Percentiles rank a stretch among this genome's conserved stretches.
These are phyloP conservation scores for Ferrisia virgata DNA, from an alignment of 2,888 invertebrate genomes.

Conservation along the genomic window DNA sequence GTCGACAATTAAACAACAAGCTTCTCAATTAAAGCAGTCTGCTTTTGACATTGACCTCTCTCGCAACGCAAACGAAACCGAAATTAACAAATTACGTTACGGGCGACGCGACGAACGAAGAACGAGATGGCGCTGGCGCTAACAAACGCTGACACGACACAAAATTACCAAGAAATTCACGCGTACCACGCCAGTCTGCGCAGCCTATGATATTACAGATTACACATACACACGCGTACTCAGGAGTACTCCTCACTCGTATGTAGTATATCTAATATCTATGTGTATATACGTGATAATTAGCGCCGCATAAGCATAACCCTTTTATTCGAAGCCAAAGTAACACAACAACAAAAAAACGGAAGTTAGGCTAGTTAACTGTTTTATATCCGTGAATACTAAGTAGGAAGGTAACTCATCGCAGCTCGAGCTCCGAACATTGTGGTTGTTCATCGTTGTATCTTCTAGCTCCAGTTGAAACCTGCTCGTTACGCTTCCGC, in stretches of 20 bases:
- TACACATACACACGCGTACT: too few relatives aligned
- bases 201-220: too few relatives aligned
- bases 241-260: too few relatives aligned
- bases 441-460: slow-evolving; percentile 33
- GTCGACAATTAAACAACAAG: neutral
- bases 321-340: neutral
- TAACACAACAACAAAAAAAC: slow-evolving; percentile 42
- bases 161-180: neutral
- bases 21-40: neutral
- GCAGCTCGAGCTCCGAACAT: slow-evolving; percentile 29
- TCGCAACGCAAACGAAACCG: slow-evolving; percentile 1
- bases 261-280: too few relatives aligned
- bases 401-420: slow-evolving; percentile 32
- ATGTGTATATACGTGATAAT: neutral
- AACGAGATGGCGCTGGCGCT: neutral
- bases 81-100: neutral
- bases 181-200: too few relatives aligned
- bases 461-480: slow-evolving; percentile 37
- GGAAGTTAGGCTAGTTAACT: slow-evolving; percentile 45
- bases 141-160: neutral
- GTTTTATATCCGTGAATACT: slow-evolving; percentile 45
- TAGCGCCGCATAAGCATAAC: slow-evolving; percentile 30
- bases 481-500: slow-evolving; percentile 38
- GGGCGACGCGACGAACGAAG: too few relatives aligned
- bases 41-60: neutral